Conservation (phyloP, 2,113 vertebrate genomes). For the Pycnonotus jocosus region DNA sequence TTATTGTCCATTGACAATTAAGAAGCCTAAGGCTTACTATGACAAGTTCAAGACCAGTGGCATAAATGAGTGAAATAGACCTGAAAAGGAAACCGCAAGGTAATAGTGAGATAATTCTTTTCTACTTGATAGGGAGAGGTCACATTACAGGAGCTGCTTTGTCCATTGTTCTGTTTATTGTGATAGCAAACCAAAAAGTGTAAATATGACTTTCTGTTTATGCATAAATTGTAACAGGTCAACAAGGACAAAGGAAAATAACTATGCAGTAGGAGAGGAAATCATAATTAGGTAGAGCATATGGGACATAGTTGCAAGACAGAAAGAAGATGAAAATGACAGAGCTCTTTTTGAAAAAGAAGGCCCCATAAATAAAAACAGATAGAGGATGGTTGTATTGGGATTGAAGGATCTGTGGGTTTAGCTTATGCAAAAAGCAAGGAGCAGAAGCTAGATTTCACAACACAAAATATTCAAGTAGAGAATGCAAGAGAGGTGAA, state of each 20-base stretch:
- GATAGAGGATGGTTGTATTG: background rate
- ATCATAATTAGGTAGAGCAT: background rate
- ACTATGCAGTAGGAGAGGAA: fast-evolving
- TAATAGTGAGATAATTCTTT: background rate
- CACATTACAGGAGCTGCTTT: background rate
- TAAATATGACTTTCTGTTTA: background rate
- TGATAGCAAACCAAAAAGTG: background rate
- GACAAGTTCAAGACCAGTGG: background rate
- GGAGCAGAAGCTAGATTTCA: background rate
- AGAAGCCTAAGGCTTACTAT: background rate
- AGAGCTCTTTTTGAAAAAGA: background rate
- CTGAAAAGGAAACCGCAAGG: background rate
- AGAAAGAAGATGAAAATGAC: background rate
- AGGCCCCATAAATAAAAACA: background rate
- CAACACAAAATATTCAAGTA: background rate
- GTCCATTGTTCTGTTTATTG: background rate
- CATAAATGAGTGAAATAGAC: background rate
- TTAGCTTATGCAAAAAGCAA: background rate
- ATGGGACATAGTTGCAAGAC: background rate
- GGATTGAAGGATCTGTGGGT: fast-evolving
- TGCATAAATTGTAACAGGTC: background rate
- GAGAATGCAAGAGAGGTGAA: background rate
- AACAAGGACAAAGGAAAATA: background rate
- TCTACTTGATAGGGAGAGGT: background rate
- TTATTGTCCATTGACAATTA: background rate